Evolutionary conservation across 2,888 invertebrate species (phyloP).

Genomic region (Spisula solida): DNA sequence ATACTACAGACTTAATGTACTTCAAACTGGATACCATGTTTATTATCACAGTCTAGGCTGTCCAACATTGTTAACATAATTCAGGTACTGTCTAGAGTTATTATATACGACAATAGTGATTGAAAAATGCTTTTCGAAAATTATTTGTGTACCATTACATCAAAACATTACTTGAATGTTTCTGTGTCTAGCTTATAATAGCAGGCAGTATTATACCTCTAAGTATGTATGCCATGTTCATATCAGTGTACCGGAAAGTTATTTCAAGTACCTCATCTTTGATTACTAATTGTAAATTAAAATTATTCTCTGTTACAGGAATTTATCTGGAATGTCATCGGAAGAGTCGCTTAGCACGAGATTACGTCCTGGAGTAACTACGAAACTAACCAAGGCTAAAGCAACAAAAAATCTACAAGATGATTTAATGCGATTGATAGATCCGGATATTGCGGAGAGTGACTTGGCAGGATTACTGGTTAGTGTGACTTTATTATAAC

Average conservation of each 20-base stretch:
- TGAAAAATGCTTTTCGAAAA: background rate
- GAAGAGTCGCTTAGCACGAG: slow-evolving; percentile 83
- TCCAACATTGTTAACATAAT: background rate
- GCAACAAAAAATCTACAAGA: slow-evolving; percentile 91
- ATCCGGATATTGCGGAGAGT: slow-evolving; percentile 88
- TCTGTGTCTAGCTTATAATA: background rate
- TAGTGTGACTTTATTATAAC: background rate
- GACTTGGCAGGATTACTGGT: slow-evolving; percentile 78
- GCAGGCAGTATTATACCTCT: background rate
- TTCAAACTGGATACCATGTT: no score
- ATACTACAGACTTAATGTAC: no score
- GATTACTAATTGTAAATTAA: background rate
- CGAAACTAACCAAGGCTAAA: slow-evolving; percentile 66
- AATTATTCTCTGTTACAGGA: slow-evolving; percentile 69
- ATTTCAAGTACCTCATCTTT: background rate
- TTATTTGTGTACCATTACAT: background rate
- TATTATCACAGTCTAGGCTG: background rate
- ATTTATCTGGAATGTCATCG: slow-evolving; percentile 84
- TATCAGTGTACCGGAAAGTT: background rate
- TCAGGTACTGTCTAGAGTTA: background rate
- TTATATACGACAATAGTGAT: background rate
- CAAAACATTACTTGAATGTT: background rate
- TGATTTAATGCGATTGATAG: slow-evolving; percentile 95
- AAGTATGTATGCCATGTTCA: background rate
- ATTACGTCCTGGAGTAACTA: slow-evolving; percentile 81